Conservation (phyloP, 2,888 invertebrate genomes). For the Barypeithes pellucidus region DNA sequence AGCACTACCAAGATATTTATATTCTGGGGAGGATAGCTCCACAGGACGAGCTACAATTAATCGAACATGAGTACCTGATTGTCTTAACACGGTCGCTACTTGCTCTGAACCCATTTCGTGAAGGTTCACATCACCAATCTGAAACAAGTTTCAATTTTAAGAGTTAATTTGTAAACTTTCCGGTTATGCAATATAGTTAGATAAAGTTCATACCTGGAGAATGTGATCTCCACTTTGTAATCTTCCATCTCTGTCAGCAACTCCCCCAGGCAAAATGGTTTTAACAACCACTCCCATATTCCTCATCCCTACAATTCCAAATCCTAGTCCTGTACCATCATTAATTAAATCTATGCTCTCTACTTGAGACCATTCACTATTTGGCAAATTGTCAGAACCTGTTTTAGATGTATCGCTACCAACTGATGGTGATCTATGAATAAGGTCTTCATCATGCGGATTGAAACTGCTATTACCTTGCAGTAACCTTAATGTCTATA, state of each 20-base stretch:
- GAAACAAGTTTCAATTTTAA: conserved; percentile 47
- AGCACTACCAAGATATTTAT: conserved; percentile 74
- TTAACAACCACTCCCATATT: conserved; percentile 99
- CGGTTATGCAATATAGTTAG: neutral
- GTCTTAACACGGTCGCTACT: conserved; percentile 95
- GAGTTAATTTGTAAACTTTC: neutral
- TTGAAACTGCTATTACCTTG: conserved; percentile 83
- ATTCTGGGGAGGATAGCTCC: conserved; percentile 78
- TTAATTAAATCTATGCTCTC: conserved; percentile 98
- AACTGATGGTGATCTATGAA: conserved; percentile 76
- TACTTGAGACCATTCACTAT: conserved; percentile 96
- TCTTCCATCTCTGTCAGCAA: conserved; percentile 97
- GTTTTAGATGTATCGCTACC: conserved; percentile 80
- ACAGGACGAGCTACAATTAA: conserved; percentile 95
- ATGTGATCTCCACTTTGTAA: conserved; percentile 98
- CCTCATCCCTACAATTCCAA: conserved; percentile 97
- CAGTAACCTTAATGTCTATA: conserved; percentile 79
- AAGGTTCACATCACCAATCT: conserved; percentile 77
- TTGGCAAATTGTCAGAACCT: conserved; percentile 81
- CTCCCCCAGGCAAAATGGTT: conserved; percentile 97
- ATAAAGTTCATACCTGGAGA: conserved; percentile 82
- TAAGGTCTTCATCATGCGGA: conserved; percentile 69
- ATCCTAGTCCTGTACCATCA: conserved; percentile 98
- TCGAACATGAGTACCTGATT: conserved; percentile 95
- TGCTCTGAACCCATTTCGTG: conserved; percentile 99